A percentile compares a stretch with the other conserved stretches of the same genome.
phyloP scores from a whole-genome alignment of 2,888 invertebrate species.

The Cinara cedri region DNA sequence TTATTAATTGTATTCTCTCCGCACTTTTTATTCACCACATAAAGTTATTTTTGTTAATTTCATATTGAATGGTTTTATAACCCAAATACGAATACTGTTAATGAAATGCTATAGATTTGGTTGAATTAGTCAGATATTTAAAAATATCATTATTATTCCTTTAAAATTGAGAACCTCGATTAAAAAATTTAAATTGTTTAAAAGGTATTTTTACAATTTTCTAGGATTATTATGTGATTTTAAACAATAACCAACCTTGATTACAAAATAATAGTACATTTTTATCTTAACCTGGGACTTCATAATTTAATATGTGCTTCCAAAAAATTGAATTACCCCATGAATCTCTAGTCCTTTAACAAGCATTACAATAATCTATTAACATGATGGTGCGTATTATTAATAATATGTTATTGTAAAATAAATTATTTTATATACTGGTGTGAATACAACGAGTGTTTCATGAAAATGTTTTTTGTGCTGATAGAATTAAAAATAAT shows the following conservation, averaged over 20 bases:
- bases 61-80: conserved; percentile 17
- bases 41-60: conserved; percentile 23
- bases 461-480: conserved; percentile 32
- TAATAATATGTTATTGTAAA: conserved; percentile 14
- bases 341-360: conserved; percentile 51
- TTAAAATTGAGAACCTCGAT: background rate
- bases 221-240: background rate
- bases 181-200: background rate
- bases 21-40: conserved; percentile 45
- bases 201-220: background rate
- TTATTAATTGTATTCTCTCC: conserved; percentile 22
- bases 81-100: conserved; percentile 2
- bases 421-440: conserved; percentile 21
- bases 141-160: background rate
- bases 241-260: background rate
- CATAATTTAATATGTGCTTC: conserved; percentile 25
- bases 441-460: conserved; percentile 29
- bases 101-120: conserved; percentile 1
- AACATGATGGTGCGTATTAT: background rate
- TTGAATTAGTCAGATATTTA: background rate
- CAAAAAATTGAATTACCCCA: conserved; percentile 35
- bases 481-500: conserved; percentile 33
- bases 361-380: conserved; percentile 20
- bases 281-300: background rate
- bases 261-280: background rate